Conservation (phyloP, 2,888 invertebrate genomes). For the Hirtodrosophila cameraria region DNA sequence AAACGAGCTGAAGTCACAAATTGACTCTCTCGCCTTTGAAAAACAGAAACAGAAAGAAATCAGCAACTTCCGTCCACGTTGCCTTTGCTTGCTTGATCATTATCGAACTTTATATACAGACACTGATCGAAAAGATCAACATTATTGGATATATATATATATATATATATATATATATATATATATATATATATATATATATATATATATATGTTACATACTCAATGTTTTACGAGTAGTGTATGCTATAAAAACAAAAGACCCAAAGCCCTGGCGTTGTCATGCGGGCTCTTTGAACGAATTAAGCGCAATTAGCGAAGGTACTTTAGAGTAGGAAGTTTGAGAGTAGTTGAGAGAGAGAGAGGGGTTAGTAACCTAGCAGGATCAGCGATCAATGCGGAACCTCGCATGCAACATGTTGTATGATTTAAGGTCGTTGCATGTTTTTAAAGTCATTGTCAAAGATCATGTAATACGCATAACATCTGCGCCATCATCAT, state of each 20-base stretch:
- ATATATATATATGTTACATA: constrained; percentile 2
- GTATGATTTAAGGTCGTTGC: constrained; percentile 42
- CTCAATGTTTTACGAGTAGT: constrained; percentile 26
- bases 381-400: constrained; percentile 43
- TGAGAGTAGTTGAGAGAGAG: not conserved
- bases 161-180: too few species aligned
- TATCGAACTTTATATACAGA: constrained; percentile 11
- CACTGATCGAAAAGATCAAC: constrained; percentile 16
- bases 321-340: constrained; percentile 44
- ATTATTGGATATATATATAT: too few species aligned
- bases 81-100: constrained; percentile 13
- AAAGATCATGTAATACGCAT: constrained; percentile 29
- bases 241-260: constrained; percentile 53
- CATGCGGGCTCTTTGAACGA: constrained; percentile 77
- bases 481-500: constrained; percentile 50
- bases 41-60: constrained; percentile 64
- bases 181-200: too few species aligned
- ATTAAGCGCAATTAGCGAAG: constrained; percentile 78
- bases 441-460: constrained; percentile 34
- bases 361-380: constrained; percentile 14
- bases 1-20: constrained; percentile 71
- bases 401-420: constrained; percentile 43
- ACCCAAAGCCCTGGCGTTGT: constrained; percentile 20
- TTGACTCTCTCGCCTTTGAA: constrained; percentile 33
- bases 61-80: constrained; percentile 74